Percentiles rank a stretch among this genome's conserved stretches.
Conservation (phyloP, 2,888 invertebrate genomes). For the Noctua janthe region DNA sequence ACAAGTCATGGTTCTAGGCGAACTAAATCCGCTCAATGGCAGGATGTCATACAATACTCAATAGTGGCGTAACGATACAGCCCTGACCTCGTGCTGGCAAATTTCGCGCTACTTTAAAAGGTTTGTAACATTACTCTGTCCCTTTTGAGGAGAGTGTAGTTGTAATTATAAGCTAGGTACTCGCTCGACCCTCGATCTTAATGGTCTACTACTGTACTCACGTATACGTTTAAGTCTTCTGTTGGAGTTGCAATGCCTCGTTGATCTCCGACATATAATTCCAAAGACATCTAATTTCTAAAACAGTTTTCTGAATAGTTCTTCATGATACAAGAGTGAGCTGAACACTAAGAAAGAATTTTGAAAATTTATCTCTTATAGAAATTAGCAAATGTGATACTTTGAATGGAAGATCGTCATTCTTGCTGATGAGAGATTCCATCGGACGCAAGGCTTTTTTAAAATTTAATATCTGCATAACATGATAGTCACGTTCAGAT, state of each 20-base stretch:
- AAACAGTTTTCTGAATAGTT: neutral
- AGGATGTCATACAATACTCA: constrained; percentile 76
- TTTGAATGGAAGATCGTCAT: neutral
- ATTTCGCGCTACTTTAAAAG: constrained; percentile 52
- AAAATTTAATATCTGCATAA: neutral
- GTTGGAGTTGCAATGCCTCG: neutral
- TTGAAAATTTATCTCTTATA: neutral
- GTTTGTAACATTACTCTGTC: constrained; percentile 20
- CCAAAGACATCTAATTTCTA: neutral
- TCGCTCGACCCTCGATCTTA: constrained; percentile 30
- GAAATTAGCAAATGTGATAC: neutral
- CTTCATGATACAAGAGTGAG: neutral
- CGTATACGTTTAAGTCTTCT: neutral
- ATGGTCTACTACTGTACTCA: neutral
- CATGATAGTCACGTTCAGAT: neutral
- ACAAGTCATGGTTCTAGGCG: constrained; percentile 51
- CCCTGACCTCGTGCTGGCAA: constrained; percentile 71
- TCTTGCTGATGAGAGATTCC: neutral
- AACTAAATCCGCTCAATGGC: constrained; percentile 72
- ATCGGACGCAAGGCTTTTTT: too few relatives aligned
- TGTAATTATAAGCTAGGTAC: constrained; percentile 12
- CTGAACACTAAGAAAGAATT: too few relatives aligned
- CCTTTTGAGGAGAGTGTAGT: constrained; percentile 37
- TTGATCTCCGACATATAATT: neutral
- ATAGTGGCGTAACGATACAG: constrained; percentile 49